Evolutionary conservation across 2,797 vertebrate species (phyloP), one percentile per base, ranked within the genome.

Genomic region (Lophius americanus): DNA sequence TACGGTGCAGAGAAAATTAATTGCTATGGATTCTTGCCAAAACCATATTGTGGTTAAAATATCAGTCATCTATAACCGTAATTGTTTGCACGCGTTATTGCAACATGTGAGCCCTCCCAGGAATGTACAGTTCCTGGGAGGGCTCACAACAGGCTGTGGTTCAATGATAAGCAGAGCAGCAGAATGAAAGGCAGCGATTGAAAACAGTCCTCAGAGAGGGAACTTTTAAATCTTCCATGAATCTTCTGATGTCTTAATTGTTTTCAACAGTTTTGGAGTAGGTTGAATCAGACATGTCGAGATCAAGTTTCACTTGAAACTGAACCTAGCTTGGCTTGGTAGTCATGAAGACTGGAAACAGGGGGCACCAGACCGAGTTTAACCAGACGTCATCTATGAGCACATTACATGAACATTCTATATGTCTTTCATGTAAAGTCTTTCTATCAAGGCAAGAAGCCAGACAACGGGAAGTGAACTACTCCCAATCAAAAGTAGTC

Each of bases 261-360:
- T 70, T 54, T 32, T 65, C 23, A 23, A 23, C 23, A 23, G 23
- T 1, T 23, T 23, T 23, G 23, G 23, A 23, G 23, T 23, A 23
- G 23, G 73, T 76, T 59, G 52, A 65, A 75, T 43, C 44, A 61
- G 80, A 77, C 75, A 64, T 39, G 78, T 74, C 72, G 62, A 33
- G n/a, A 36, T 67, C 43, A 9, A 11, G 48, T 49, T 51, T 51
- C 6, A 54, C 7, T 8, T 7, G 8, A 3, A 41, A 67, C 33
- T 36, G 13, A 38, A 1, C 1, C 67, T 73, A 56, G 51, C 70
- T 51, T 66, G 50, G 33, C 36, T 54, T 49, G 23, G 7, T 38
- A 41, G n/a, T 23, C 43, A 59, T 48, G 7, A 32, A 35, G 14
- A 49, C 44, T n/a, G 2, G 3, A 59, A 42, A 37, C 9, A 13